Evolutionary conservation across 2,888 invertebrate species (phyloP).

Genomic region (Galerucella nymphaeae): DNA sequence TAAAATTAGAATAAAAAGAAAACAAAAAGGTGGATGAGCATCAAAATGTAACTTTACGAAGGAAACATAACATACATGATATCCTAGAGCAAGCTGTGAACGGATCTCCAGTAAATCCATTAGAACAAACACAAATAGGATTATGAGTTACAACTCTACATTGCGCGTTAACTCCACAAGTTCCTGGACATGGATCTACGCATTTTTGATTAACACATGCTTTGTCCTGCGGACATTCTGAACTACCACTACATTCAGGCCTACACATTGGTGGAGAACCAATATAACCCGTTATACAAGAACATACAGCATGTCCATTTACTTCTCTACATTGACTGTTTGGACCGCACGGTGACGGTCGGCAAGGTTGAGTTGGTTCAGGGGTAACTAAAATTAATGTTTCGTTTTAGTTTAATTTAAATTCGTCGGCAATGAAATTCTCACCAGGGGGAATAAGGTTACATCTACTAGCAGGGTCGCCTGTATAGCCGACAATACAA

Average conservation of each 20-base stretch:
- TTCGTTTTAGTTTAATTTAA: neutral
- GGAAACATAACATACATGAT: conserved; percentile 54
- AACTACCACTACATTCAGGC: conserved; percentile 75
- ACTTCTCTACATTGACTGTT: conserved; percentile 73
- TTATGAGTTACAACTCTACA: conserved; percentile 77
- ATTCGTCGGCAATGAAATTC: conserved; percentile 36
- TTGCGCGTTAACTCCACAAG: conserved; percentile 74
- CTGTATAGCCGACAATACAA: conserved; percentile 71
- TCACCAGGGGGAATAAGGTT: conserved; percentile 60
- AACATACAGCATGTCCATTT: conserved; percentile 73
- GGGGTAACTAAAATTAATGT: conserved; percentile 41
- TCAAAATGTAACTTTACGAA: conserved; percentile 11
- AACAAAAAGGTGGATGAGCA: neutral
- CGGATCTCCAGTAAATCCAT: conserved; percentile 74
- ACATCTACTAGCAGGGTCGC: conserved; percentile 71
- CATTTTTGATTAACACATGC: conserved; percentile 75
- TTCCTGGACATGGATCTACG: conserved; percentile 73
- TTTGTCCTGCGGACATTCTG: conserved; percentile 74
- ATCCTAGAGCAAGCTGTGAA: conserved; percentile 67
- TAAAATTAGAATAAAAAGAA: neutral
- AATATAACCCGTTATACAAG: conserved; percentile 71
- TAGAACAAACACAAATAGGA: conserved; percentile 74
- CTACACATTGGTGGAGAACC: conserved; percentile 75
- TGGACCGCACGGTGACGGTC: conserved; percentile 75
- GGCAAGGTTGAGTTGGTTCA: conserved; percentile 66